A percentile compares a stretch with the other conserved stretches of the same genome.
Evolutionary conservation across 2,888 invertebrate species (phyloP).

Genomic region (Zele albiditarsus): DNA sequence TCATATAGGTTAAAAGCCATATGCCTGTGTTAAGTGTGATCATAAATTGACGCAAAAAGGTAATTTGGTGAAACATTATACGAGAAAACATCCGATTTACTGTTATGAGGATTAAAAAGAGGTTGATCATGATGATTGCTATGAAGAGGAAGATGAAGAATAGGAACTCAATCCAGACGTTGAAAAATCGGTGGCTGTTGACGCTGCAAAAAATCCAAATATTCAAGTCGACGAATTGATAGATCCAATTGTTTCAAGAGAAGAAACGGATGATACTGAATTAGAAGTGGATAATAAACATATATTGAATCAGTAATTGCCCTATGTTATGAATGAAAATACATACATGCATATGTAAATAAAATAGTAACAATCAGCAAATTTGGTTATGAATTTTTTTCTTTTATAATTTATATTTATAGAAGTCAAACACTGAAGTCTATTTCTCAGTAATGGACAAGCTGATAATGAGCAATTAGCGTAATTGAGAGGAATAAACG

Average conservation of each 20-base stretch:
- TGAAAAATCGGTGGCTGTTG: neutral
- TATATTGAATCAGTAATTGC: too few species aligned
- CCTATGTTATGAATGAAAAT: too few species aligned
- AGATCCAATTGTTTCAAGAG: too few species aligned
- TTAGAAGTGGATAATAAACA: neutral
- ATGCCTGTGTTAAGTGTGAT: conserved; percentile 49
- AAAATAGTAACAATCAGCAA: neutral
- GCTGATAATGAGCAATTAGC: too few species aligned
- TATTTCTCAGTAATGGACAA: too few species aligned
- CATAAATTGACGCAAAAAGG: conserved; percentile 55
- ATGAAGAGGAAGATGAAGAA: conserved; percentile 26
- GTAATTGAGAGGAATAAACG: too few species aligned
- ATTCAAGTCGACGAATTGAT: neutral
- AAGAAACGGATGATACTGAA: too few species aligned
- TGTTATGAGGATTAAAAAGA: conserved; percentile 14
- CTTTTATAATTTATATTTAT: too few species aligned
- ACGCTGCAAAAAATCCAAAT: neutral
- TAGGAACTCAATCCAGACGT: conserved; percentile 10
- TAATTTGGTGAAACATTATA: conserved; percentile 52
- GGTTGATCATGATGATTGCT: conserved; percentile 16
- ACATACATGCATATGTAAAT: too few species aligned
- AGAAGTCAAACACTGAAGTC: too few species aligned
- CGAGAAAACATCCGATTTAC: conserved; percentile 49
- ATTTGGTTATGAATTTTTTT: too few species aligned
- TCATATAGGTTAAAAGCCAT: conserved; percentile 56